phyloP scores from a whole-genome alignment of 1,140 invertebrate species.

The Teleopsis dalmanni region DNA sequence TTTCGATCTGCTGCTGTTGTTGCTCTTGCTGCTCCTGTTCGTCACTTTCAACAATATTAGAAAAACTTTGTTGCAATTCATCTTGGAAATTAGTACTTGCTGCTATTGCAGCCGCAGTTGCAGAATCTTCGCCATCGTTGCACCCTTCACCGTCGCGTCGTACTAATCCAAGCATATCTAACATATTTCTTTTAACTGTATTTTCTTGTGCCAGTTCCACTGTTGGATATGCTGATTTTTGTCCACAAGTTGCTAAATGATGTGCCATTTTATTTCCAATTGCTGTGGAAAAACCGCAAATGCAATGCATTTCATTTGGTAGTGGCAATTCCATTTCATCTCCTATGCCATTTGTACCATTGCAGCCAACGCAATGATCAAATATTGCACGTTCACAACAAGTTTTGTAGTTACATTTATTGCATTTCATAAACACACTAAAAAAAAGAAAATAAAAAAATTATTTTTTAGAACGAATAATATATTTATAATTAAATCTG shows the following conservation, averaged over 20 bases:
- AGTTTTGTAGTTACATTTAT: conserved; percentile 66
- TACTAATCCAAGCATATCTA: conserved; percentile 50
- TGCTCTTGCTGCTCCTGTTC: conserved; percentile 29
- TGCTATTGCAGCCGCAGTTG: conserved; percentile 13
- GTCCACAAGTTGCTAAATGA: conserved; percentile 55
- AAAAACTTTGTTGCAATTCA: conserved; percentile 4
- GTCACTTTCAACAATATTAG: neutral
- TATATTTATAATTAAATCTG: neutral
- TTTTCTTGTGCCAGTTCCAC: conserved; percentile 52
- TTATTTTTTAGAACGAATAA: no score
- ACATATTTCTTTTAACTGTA: conserved; percentile 49
- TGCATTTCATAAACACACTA: conserved; percentile 64
- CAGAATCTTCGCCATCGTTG: conserved; percentile 21
- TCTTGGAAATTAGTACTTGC: conserved; percentile 13
- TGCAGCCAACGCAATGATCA: conserved; percentile 57
- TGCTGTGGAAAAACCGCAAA: conserved; percentile 62
- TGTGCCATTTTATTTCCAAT: conserved; percentile 61
- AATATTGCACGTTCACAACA: conserved; percentile 68
- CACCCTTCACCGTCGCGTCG: conserved; percentile 38
- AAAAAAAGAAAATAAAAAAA: conserved; percentile 27
- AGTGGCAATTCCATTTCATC: conserved; percentile 48
- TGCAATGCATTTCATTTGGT: conserved; percentile 58
- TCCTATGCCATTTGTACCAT: conserved; percentile 38
- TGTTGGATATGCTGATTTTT: conserved; percentile 55
- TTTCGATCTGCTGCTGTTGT: conserved; percentile 28